Percentiles rank a stretch among this genome's conserved stretches.
phyloP scores from a whole-genome alignment of 2,113 vertebrate genomes.

The Heterotis niloticus region DNA sequence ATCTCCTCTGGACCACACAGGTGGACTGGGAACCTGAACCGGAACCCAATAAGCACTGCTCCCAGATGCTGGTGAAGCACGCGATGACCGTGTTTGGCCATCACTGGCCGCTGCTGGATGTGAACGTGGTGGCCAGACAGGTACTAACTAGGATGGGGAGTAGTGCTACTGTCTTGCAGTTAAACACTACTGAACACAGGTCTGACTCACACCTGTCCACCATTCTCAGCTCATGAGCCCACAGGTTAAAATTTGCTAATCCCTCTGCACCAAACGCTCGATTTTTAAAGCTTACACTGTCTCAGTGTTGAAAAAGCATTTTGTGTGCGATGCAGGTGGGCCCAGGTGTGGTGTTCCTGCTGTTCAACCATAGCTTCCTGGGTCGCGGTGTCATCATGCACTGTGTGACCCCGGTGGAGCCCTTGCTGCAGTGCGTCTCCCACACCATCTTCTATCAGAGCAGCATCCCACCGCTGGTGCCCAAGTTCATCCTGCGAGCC shows the following conservation, averaged over 20 bases:
- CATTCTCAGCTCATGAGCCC: too few relatives aligned
- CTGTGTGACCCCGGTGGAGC: slow-evolving; percentile 72
- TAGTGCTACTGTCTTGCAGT: background rate
- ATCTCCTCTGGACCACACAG: slow-evolving; percentile 41
- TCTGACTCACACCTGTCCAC: too few relatives aligned
- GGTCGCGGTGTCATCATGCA: slow-evolving; percentile 72
- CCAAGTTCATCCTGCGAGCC: slow-evolving; percentile 71
- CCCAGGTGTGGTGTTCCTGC: slow-evolving; percentile 70
- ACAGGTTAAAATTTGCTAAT: background rate
- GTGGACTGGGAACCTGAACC: slow-evolving; percentile 66
- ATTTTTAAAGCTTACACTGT: background rate
- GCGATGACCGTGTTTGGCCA: slow-evolving; percentile 57
- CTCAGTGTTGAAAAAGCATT: background rate
- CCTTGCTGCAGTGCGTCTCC: slow-evolving; percentile 71
- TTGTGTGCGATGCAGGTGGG: slow-evolving; percentile 62
- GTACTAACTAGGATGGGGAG: slow-evolving; percentile 43
- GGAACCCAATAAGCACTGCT: slow-evolving; percentile 68
- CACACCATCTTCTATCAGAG: slow-evolving; percentile 75
- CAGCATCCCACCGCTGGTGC: slow-evolving; percentile 58
- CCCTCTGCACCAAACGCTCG: background rate
- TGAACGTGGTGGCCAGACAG: slow-evolving; percentile 69
- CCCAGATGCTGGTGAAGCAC: slow-evolving; percentile 68
- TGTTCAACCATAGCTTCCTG: slow-evolving; percentile 66
- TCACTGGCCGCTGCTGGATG: slow-evolving; percentile 60
- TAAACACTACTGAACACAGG: too few relatives aligned